Evolutionary conservation across 2,797 vertebrate genomes (phyloP), one percentile per base, ranked within the genome.

Genomic region (Brachyrhaphis roseni): DNA sequence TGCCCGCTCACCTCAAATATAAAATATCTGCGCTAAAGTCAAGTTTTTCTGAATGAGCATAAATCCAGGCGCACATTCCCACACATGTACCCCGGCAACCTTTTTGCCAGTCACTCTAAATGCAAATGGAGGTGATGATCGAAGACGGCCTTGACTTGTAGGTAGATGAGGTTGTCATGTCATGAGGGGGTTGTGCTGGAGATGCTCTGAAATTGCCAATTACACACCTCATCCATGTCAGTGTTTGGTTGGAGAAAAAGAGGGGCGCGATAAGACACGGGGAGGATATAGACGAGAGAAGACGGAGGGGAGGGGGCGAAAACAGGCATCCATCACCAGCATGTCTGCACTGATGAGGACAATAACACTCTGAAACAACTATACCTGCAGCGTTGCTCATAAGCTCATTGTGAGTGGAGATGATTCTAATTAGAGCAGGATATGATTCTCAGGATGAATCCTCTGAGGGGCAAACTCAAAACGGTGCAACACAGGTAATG

Each of bases 81-180:
- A 62, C 78, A 80, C 66, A 81, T 57, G 72, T 10, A 45, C 45
- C 41, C 80, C 66, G 78, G 41, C 5, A 51, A 72, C 70, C 83
- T 62, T 92, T 89, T 88, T 84, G 82, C 89, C 49, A 90, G 89
- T 96, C 93, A 95, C 96, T 97, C 95, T 96, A 97, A 96, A 97
- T 97, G 96, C 95, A 96, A 96, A 96, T 96, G 88, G 85, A 79
- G 91, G 87, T 92, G 92, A 95, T 95, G 93, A 86, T 72, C 80
- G 84, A 85, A 93, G 91, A 93, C 87, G 78, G 90, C 82, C 85
- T 90, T 41, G 92, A 82, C 91, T 86, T 73, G 85, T 89, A 88
- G 88, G 94, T 92, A 96, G 94, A 96, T 94, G 94, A 89, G 92
- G 93, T 93, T 96, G 96, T 96, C 95, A 94, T 96, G 96, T 96